Conservation (phyloP, 2,797 vertebrate species). For the Eupleurogrammus muticus region DNA sequence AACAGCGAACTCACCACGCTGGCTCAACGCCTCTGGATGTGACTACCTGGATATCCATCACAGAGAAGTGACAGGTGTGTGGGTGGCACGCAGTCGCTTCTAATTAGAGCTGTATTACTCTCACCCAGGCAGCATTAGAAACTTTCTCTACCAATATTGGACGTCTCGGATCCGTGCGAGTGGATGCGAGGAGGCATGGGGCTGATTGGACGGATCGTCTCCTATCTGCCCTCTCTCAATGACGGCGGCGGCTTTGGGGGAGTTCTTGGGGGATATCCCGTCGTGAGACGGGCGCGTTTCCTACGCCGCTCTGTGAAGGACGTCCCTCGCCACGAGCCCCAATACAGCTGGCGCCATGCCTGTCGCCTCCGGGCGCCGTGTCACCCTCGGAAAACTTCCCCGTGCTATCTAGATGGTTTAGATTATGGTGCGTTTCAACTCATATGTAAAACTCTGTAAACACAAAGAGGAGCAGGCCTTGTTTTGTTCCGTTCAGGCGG, state of each 20-base stretch:
- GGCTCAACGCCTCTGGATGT: constrained; percentile 56
- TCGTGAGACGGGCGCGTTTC: constrained; percentile 48
- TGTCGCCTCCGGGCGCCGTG: constrained; percentile 55
- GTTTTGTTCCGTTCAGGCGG: neutral
- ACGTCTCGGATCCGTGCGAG: constrained; percentile 18
- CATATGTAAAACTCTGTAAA: constrained; percentile 20
- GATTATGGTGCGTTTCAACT: constrained; percentile 27
- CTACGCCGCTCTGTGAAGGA: constrained; percentile 65
- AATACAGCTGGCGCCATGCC: constrained; percentile 55
- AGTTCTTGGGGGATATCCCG: constrained; percentile 60
- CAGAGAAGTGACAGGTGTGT: constrained; percentile 65
- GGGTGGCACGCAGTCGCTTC: constrained; percentile 65
- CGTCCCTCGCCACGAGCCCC: constrained; percentile 64
- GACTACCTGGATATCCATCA: constrained; percentile 74
- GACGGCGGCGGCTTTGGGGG: constrained; percentile 66
- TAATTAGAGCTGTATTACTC: constrained; percentile 54
- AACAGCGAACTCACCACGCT: constrained; percentile 39
- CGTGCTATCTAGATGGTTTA: constrained; percentile 39
- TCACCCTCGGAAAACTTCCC: constrained; percentile 43
- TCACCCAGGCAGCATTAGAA: constrained; percentile 31
- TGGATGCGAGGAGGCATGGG: constrained; percentile 31
- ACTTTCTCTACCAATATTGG: constrained; percentile 16
- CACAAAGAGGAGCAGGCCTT: neutral
- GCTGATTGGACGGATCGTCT: constrained; percentile 40
- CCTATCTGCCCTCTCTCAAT: constrained; percentile 57